Percentiles rank a stretch among this genome's conserved stretches.
Evolutionary conservation across 2,888 invertebrate genomes (phyloP).

Genomic region (Cacoxenus indagator): DNA sequence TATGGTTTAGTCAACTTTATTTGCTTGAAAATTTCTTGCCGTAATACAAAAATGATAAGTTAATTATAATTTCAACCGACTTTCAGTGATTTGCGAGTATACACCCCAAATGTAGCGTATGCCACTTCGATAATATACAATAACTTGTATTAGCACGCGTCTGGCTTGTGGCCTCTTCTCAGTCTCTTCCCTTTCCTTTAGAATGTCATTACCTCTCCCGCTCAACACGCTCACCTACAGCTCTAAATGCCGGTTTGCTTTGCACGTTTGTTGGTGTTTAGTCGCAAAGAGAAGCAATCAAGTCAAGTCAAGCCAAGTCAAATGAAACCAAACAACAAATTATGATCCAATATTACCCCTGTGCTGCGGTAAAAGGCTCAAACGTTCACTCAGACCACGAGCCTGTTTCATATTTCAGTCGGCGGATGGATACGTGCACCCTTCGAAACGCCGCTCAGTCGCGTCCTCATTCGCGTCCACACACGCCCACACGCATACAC

Average conservation of each 20-base stretch:
- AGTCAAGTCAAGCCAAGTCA: neutral
- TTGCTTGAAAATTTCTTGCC: too few relatives aligned
- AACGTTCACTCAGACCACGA: neutral
- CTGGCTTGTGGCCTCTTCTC: neutral
- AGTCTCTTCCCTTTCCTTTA: neutral
- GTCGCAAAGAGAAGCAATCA: slow-evolving; percentile 18
- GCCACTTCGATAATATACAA: neutral
- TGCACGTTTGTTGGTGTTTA: slow-evolving; percentile 14
- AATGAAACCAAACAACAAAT: slow-evolving; percentile 1
- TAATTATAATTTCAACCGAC: too few relatives aligned
- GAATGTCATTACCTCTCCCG: neutral
- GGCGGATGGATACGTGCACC: neutral
- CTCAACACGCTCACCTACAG: neutral
- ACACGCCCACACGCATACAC: neutral
- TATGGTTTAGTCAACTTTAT: too few relatives aligned
- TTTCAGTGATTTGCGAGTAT: too few relatives aligned
- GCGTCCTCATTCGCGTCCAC: neutral
- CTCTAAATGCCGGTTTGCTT: neutral
- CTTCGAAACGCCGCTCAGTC: too few relatives aligned
- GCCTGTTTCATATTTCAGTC: slow-evolving; percentile 17
- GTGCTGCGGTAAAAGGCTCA: neutral
- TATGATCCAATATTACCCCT: too few relatives aligned
- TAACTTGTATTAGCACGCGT: neutral
- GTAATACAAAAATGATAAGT: too few relatives aligned
- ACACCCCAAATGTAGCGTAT: too few relatives aligned